Evolutionary conservation across 2,797 vertebrate genomes (phyloP).

Genomic region (Acestrorhynchus altus): DNA sequence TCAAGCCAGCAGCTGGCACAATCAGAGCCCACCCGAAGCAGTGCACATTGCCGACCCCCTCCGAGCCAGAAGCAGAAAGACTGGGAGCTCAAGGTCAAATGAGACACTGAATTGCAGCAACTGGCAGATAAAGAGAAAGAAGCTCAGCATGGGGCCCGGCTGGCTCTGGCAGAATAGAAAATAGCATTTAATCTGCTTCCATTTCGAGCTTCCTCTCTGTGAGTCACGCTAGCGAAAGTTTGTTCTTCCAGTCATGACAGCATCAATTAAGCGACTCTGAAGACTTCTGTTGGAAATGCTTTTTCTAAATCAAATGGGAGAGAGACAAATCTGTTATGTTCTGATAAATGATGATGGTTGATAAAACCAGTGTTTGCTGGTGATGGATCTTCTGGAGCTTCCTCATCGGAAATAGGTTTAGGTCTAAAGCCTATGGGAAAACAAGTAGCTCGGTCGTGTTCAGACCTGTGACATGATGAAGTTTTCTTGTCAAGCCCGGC

Average conservation of each 20-base stretch:
- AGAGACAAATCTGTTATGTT: conserved; percentile 7
- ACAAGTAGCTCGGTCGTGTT: background rate
- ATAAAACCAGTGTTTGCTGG: background rate
- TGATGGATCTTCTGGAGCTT: background rate
- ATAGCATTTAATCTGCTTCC: conserved; percentile 56
- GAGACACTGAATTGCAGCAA: conserved; percentile 43
- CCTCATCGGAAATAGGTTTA: background rate
- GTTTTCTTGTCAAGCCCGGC: background rate
- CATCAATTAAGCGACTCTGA: conserved; percentile 39
- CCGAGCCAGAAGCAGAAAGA: conserved; percentile 37
- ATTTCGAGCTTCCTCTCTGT: conserved; percentile 43
- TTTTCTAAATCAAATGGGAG: background rate
- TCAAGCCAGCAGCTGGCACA: conserved; percentile 50
- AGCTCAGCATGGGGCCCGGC: conserved; percentile 50
- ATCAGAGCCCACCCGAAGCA: conserved; percentile 55
- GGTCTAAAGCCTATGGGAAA: background rate
- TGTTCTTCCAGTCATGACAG: conserved; percentile 31
- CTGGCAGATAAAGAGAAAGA: conserved; percentile 51
- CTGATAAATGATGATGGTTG: conserved; percentile 13
- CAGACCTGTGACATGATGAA: background rate
- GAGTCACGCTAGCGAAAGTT: conserved; percentile 31
- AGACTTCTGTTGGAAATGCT: conserved; percentile 6
- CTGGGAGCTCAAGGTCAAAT: conserved; percentile 51
- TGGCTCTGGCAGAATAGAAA: conserved; percentile 55
- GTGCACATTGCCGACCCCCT: conserved; percentile 41